Evolutionary conservation across 2,113 vertebrate genomes (phyloP).

Genomic region (Nothobranchius kuhntae): DNA sequence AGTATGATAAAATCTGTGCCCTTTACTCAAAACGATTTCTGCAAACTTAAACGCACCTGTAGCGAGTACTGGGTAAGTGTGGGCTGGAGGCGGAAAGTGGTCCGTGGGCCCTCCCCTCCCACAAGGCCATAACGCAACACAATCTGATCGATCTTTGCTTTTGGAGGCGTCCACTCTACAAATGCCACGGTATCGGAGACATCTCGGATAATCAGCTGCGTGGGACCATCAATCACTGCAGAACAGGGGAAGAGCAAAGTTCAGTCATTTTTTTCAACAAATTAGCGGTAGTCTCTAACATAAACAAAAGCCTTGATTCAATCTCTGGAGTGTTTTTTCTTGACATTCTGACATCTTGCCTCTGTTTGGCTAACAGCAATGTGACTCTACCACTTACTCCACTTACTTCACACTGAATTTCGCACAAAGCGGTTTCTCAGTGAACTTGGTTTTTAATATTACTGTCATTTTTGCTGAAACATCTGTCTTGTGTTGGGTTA

Average conservation of each 20-base stretch:
- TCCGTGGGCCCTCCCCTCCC: constrained; percentile 85
- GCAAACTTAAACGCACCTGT: constrained; percentile 77
- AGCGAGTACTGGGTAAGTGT: constrained; percentile 96
- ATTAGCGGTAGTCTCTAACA: no score
- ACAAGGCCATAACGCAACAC: constrained; percentile 89
- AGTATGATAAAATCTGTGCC: constrained; percentile 18
- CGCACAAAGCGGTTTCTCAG: no score
- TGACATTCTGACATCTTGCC: no score
- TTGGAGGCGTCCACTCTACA: constrained; percentile 92
- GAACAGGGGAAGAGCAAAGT: background rate
- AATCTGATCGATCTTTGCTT: constrained; percentile 91
- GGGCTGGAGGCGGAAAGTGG: constrained; percentile 93
- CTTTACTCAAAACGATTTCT: background rate
- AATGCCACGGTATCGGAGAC: constrained; percentile 95
- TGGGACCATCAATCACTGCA: constrained; percentile 92
- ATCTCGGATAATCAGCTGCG: constrained; percentile 90
- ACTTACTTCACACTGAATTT: no score
- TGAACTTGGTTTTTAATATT: no score
- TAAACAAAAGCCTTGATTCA: no score
- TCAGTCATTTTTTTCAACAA: no score
- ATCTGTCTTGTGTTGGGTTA: no score
- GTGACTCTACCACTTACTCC: no score
- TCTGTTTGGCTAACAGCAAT: no score
- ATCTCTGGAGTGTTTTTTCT: no score
- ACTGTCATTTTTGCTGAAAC: no score